A percentile compares a stretch with the other conserved stretches of the same genome.
Conservation (phyloP, 2,888 invertebrate genomes). For the Sphinx pinastri region DNA sequence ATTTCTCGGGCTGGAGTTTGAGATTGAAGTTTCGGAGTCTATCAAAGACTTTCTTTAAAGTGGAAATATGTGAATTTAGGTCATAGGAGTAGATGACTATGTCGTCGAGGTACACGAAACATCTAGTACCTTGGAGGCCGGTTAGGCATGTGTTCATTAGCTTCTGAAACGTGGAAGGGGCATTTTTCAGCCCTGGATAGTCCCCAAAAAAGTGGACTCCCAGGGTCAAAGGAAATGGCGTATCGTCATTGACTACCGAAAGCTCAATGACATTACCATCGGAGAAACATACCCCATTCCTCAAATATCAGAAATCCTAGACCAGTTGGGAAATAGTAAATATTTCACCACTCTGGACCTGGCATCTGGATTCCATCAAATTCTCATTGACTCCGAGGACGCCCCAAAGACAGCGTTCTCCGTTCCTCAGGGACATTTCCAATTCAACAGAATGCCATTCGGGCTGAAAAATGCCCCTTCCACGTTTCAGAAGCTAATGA, state of each 20-base stretch:
- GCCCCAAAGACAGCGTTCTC: neutral
- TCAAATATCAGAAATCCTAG: conserved; percentile 14
- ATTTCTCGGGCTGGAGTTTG: too few relatives aligned
- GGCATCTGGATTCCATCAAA: conserved; percentile 17
- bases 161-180: conserved; percentile 9
- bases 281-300: too few relatives aligned
- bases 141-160: conserved; percentile 4
- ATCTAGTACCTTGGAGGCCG: conserved; percentile 16
- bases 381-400: neutral
- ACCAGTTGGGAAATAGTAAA: too few relatives aligned
- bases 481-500: too few relatives aligned
- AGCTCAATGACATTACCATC: too few relatives aligned
- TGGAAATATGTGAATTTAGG: too few relatives aligned
- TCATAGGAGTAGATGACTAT: neutral
- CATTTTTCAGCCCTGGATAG: neutral
- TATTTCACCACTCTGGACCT: conserved; percentile 17
- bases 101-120: conserved; percentile 14
- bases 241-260: too few relatives aligned
- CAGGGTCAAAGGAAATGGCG: too few relatives aligned
- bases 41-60: too few relatives aligned
- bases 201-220: conserved; percentile 13
- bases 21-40: too few relatives aligned
- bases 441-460: neutral
- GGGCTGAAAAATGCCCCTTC: too few relatives aligned
- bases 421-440: neutral